Conservation (phyloP, 53 echinoderm and acorn worm genomes). For the Zoroaster sp. region DNA sequence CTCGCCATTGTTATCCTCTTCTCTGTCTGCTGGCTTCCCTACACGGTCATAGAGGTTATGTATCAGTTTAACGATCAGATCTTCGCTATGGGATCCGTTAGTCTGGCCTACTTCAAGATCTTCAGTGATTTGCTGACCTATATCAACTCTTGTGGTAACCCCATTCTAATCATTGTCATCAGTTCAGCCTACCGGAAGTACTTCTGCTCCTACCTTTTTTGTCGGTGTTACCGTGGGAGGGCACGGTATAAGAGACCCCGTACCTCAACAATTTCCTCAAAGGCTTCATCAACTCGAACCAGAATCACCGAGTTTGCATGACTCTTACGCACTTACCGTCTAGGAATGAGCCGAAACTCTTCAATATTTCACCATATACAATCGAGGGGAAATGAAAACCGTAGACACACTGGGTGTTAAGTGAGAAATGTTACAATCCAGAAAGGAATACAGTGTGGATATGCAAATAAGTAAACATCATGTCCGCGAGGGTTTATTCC, state of each 20-base stretch:
- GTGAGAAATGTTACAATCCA: too few species aligned
- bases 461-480: too few species aligned
- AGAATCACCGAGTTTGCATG: slow-evolving; percentile 68
- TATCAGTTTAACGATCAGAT: slow-evolving; percentile 35
- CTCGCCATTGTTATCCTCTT: slow-evolving; percentile 75
- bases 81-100: neutral
- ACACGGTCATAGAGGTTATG: slow-evolving; percentile 42
- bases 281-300: slow-evolving; percentile 73
- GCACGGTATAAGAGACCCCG: slow-evolving; percentile 3
- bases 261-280: slow-evolving; percentile 58
- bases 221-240: slow-evolving; percentile 41
- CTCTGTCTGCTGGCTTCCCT: slow-evolving; percentile 64
- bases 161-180: slow-evolving; percentile 69
- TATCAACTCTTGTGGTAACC: slow-evolving; percentile 70
- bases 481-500: too few species aligned
- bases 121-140: slow-evolving; percentile 58
- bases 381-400: too few species aligned
- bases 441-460: too few species aligned
- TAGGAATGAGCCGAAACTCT: too few species aligned
- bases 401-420: too few species aligned
- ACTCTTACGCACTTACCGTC: neutral
- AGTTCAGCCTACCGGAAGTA: slow-evolving; percentile 72
- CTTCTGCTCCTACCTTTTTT: slow-evolving; percentile 54
- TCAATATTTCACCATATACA: too few species aligned
- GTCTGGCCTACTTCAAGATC: slow-evolving; percentile 39